A percentile compares a stretch with the other conserved stretches of the same genome.
These are phyloP conservation scores for Poecilia latipinna DNA, from an alignment of 2,113 vertebrate genomes.

Conservation along the genomic window DNA sequence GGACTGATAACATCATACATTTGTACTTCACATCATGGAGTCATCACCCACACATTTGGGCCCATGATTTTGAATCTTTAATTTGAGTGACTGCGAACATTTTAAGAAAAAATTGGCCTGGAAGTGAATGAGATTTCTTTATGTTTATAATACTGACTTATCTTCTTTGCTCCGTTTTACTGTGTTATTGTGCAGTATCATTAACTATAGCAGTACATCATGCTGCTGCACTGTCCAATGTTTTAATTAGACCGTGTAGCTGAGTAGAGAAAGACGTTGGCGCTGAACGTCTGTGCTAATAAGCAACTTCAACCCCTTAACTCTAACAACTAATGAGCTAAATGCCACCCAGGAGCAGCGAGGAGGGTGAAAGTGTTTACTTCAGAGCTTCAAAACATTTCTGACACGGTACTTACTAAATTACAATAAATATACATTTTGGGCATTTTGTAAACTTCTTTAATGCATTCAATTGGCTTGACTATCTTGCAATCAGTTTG, in stretches of 20 bases:
- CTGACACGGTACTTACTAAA: conserved; percentile 1
- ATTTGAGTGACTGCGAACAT: background rate
- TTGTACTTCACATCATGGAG: too few relatives aligned
- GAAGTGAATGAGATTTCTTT: background rate
- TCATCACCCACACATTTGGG: too few relatives aligned
- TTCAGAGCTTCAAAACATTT: background rate
- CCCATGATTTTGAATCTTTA: background rate
- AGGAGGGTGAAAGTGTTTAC: background rate
- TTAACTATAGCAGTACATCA: background rate
- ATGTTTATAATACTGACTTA: background rate
- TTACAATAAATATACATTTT: background rate
- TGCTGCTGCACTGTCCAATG: background rate
- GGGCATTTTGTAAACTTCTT: background rate
- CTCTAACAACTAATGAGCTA: conserved; percentile 34
- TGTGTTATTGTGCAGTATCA: background rate
- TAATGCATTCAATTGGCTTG: background rate
- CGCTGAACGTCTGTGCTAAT: conserved; percentile 10
- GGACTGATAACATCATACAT: background rate
- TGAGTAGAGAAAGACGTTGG: background rate
- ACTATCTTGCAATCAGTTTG: background rate
- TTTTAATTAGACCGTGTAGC: background rate
- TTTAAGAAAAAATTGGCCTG: background rate
- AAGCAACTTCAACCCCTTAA: conserved; percentile 1
- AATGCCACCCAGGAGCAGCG: background rate
- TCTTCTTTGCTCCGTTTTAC: background rate